Base-by-base conservation (phyloP, 1,140 invertebrate species). In the Aphis gossypii region DNA sequence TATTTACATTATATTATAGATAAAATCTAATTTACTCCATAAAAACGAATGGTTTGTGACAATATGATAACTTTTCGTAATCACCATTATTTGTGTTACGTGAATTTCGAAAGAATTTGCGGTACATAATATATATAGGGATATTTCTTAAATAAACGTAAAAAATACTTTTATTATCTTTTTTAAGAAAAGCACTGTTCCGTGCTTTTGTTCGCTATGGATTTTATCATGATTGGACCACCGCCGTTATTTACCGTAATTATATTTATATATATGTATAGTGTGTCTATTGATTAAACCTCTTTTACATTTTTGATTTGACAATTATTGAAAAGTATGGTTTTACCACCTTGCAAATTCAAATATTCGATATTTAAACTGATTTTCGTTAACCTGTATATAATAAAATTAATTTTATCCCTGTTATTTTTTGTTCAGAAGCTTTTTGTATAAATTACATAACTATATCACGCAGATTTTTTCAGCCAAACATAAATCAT, bases 271-370 rank as follows among this genome's bases (percentile, higher is more conserved):
- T 68, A 68, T 68, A 68, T 18, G n/a, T 76, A n/a, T 6, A n/a
- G n/a, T 18, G 30, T 4, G 60, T 18, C 18, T n/a, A 76, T 76
- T 76, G 60, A 76, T 76, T 76, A 76, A 68, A 76, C 60, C n/a
- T 76, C 30, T 76, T 76, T 76, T 76, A 76, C 30, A 76, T 76
- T 76, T 76, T 76, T 76, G 60, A 76, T 76, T 76, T n/a, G 60
- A 76, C 60, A 76, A n/a, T 76, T 76, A 76, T 76, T 76, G 60
- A 76, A 76, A 76, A n/a, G 11, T 18, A n/a, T 76, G 14, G 3
- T 76, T 76, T 76, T 35, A 35, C 14, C n/a, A 76, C 30, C 60
- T n/a, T n/a, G 11, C 30, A 76, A n/a, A 18, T 18, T 76, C 60
- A 14, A 76, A 76, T 18, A 18, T 18, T 76, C 60, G n/a, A 76